These are phyloP conservation scores for Nycteola revayana DNA, from an alignment of 2,888 invertebrate genomes.

Conservation along the genomic window DNA sequence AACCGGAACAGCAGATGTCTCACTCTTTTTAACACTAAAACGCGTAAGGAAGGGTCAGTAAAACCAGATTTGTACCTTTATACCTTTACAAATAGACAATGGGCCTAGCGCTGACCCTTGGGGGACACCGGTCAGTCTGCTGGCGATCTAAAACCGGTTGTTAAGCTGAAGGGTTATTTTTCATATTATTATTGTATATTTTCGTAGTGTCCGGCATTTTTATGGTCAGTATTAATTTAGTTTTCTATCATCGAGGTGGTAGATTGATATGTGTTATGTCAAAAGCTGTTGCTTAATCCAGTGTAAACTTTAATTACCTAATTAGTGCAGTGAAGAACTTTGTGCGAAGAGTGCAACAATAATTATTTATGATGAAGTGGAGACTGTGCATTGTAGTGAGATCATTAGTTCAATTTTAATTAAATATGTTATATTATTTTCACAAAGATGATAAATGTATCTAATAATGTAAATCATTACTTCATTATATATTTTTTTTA, in stretches of 20 bases:
- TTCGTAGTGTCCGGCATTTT: conserved; percentile 37
- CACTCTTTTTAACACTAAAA: conserved; percentile 46
- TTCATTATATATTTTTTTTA: no score
- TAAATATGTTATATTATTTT: no score
- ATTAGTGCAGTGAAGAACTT: no score
- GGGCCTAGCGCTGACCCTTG: conserved; percentile 67
- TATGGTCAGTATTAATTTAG: conserved; percentile 65
- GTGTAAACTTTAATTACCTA: no score
- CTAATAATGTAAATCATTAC: no score
- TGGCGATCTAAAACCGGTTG: conserved; percentile 64
- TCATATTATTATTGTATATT: conserved; percentile 52
- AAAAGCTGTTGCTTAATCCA: no score
- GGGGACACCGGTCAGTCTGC: conserved; percentile 71
- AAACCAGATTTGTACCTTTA: conserved; percentile 76
- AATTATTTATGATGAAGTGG: no score
- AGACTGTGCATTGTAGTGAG: no score
- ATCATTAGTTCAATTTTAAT: no score
- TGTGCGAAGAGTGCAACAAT: no score
- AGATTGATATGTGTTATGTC: no score
- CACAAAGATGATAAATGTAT: no score
- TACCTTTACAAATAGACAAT: conserved; percentile 64
- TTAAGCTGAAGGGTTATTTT: conserved; percentile 56
- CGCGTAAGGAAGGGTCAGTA: conserved; percentile 75
- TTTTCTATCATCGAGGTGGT: conserved; percentile 46
- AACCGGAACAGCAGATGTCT: conserved; percentile 69